Percentiles rank a stretch among this genome's conserved stretches.
phyloP scores from a whole-genome alignment of 2,888 invertebrate species.

The Sylvicola fuscatus region DNA sequence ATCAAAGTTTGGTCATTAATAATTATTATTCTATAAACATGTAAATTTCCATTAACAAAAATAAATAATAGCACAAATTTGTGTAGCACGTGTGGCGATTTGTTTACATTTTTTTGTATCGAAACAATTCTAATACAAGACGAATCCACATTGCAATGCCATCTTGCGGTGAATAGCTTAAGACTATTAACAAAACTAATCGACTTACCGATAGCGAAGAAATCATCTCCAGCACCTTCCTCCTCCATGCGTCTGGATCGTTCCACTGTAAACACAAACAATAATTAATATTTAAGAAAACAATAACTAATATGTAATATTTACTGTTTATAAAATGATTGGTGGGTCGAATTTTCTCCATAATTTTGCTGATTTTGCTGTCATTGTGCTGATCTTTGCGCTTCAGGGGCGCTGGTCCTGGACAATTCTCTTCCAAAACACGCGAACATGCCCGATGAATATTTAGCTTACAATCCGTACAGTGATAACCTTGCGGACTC shows the following conservation, averaged over 20 bases:
- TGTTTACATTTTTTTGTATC: slow-evolving; percentile 2
- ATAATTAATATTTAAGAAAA: slow-evolving; percentile 1
- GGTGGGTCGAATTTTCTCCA: slow-evolving; percentile 35
- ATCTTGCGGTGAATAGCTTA: not conserved
- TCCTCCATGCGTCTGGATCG: slow-evolving; percentile 22
- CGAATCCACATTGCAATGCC: not conserved
- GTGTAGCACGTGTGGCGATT: no score
- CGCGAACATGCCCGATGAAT: slow-evolving; percentile 70
- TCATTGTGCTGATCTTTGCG: slow-evolving; percentile 37
- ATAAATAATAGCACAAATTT: no score
- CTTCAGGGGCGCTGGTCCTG: slow-evolving; percentile 38
- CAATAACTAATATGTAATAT: slow-evolving; percentile 5
- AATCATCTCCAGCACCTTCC: slow-evolving; percentile 18
- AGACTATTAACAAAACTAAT: no score
- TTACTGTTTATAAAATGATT: slow-evolving; percentile 9
- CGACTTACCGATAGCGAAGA: slow-evolving; percentile 17
- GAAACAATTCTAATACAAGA: slow-evolving; percentile 1
- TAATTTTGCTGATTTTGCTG: slow-evolving; percentile 51
- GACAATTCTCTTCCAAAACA: slow-evolving; percentile 62
- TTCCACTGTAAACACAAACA: slow-evolving; percentile 12
- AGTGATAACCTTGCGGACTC: slow-evolving; percentile 92
- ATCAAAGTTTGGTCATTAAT: no score
- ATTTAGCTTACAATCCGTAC: slow-evolving; percentile 74
- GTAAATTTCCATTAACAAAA: no score
- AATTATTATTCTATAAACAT: no score